Conservation (phyloP, 2,113 vertebrate species). For the Python bivittatus region DNA sequence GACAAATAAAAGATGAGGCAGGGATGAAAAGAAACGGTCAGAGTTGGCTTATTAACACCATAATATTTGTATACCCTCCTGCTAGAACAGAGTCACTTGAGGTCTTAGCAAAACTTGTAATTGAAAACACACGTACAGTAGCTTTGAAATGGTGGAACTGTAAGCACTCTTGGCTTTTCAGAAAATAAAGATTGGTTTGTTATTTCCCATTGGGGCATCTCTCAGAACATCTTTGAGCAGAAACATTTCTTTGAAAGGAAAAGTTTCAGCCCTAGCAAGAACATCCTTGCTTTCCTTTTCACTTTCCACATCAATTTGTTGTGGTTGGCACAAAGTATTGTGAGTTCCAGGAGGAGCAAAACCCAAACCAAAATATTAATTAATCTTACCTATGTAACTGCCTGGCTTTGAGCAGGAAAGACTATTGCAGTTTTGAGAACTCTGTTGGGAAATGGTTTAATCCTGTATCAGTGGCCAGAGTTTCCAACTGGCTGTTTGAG, state of each 20-base stretch:
- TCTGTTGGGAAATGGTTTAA: background rate
- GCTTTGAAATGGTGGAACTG: background rate
- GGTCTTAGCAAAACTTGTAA: slow-evolving; percentile 11
- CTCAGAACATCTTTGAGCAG: background rate
- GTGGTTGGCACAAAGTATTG: background rate
- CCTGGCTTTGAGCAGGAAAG: background rate
- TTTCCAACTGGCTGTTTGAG: background rate
- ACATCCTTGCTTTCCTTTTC: slow-evolving; percentile 13
- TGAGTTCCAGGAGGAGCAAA: background rate
- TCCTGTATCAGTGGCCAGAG: background rate
- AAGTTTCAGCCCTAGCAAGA: background rate
- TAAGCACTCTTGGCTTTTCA: slow-evolving; percentile 31
- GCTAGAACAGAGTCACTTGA: background rate
- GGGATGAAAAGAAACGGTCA: slow-evolving; percentile 4
- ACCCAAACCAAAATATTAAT: background rate
- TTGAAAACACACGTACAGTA: background rate
- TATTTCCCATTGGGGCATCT: background rate
- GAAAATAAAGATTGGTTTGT: background rate
- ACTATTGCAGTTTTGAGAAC: background rate
- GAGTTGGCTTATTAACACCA: slow-evolving; percentile 11
- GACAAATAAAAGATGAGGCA: background rate
- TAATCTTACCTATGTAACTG: background rate
- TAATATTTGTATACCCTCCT: background rate
- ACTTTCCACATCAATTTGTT: slow-evolving; percentile 24
- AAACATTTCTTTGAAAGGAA: background rate